A percentile compares a stretch with the other conserved stretches of the same genome.
These are phyloP conservation scores for Sinocyclocheilus anshuiensis DNA, from an alignment of 2,113 vertebrate genomes.

Conservation along the genomic window DNA sequence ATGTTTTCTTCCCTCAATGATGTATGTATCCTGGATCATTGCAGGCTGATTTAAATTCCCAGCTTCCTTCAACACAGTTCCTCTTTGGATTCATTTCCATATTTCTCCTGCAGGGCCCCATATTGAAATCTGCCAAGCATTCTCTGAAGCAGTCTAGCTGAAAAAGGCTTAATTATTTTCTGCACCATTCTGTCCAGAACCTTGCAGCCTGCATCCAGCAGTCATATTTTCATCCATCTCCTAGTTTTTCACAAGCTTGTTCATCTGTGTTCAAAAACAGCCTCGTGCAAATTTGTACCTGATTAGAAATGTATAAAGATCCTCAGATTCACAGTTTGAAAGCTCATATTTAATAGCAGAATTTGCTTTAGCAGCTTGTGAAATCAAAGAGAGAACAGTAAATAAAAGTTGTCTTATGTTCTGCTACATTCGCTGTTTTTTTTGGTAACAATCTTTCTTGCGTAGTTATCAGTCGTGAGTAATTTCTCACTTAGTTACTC, in stretches of 20 bases:
- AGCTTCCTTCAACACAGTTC: slow-evolving; percentile 38
- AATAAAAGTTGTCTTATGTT: background rate
- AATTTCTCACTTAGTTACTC: background rate
- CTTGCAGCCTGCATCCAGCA: slow-evolving; percentile 34
- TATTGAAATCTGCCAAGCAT: slow-evolving; percentile 56
- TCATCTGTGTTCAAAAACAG: slow-evolving; percentile 15
- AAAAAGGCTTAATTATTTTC: slow-evolving; percentile 55
- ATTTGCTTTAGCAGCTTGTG: background rate
- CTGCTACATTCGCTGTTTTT: background rate
- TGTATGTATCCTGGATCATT: slow-evolving; percentile 45
- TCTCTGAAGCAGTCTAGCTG: slow-evolving; percentile 54
- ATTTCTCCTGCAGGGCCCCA: slow-evolving; percentile 50
- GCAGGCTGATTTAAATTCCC: slow-evolving; percentile 53
- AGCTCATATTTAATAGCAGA: background rate
- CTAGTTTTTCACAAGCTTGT: background rate
- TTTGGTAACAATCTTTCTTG: background rate
- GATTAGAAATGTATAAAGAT: slow-evolving; percentile 22
- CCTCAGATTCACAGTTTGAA: background rate
- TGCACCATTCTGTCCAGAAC: slow-evolving; percentile 49
- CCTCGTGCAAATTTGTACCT: background rate
- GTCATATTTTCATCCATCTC: slow-evolving; percentile 28
- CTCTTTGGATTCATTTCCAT: slow-evolving; percentile 55
- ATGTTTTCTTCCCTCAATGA: slow-evolving; percentile 24
- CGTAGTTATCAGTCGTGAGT: background rate
- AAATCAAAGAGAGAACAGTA: background rate